Percentiles rank a stretch among this genome's conserved stretches.
Conservation (phyloP, 1,140 invertebrate species). For the Caenorhabditis latens region DNA sequence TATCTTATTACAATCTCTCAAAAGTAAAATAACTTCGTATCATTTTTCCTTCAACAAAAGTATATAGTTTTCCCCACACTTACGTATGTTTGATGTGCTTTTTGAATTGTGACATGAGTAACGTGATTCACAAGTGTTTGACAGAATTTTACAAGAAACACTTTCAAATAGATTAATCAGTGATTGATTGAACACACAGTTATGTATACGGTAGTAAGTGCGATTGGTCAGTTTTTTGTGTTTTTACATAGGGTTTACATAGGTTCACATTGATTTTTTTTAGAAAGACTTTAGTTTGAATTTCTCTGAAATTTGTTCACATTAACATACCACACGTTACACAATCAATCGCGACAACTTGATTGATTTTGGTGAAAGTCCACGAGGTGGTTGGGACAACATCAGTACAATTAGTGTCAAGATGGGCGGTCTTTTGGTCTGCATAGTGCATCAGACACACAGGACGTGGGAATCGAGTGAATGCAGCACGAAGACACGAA, state of each 20-base stretch:
- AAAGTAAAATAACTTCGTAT: too few species aligned
- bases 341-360: conserved; percentile 74
- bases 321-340: conserved; percentile 69
- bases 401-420: conserved; percentile 54
- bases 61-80: too few species aligned
- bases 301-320: background rate
- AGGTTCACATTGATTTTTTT: background rate
- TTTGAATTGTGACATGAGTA: background rate
- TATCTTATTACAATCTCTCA: too few species aligned
- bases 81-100: too few species aligned
- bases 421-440: conserved; percentile 46
- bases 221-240: background rate
- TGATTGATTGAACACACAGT: background rate
- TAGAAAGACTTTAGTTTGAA: background rate
- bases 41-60: too few species aligned
- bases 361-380: conserved; percentile 72
- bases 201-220: conserved; percentile 8
- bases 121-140: too few species aligned
- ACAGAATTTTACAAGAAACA: too few species aligned
- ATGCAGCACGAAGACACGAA: conserved; percentile 73
- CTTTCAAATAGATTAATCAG: background rate
- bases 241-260: background rate
- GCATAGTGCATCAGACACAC: conserved; percentile 74
- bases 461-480: conserved; percentile 77
- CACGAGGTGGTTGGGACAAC: conserved; percentile 63